A percentile compares a stretch with the other conserved stretches of the same genome.
Conservation (phyloP, 2,113 vertebrate species). For the Caretta caretta region DNA sequence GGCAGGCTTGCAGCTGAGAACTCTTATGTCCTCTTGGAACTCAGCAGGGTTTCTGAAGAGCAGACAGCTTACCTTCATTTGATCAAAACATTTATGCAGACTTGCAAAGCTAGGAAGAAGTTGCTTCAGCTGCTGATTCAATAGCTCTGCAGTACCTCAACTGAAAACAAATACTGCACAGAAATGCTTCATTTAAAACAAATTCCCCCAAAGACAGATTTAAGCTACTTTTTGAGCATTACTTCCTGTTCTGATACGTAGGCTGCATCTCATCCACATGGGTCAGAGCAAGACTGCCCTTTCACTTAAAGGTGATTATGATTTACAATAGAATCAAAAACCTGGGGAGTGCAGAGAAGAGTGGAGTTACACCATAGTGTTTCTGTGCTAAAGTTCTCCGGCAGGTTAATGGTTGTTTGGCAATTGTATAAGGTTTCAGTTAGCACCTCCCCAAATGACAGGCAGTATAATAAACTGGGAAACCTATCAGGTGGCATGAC, state of each 20-base stretch:
- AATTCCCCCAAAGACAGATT: background rate
- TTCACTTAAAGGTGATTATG: background rate
- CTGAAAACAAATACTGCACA: background rate
- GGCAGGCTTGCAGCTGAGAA: background rate
- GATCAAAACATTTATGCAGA: background rate
- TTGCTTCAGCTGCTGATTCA: background rate
- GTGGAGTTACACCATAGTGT: background rate
- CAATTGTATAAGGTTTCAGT: background rate
- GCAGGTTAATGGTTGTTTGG: background rate
- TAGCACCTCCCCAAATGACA: background rate
- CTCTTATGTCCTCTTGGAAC: background rate
- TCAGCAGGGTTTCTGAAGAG: background rate
- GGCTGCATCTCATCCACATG: background rate
- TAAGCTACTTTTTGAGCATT: background rate
- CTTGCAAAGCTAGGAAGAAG: background rate
- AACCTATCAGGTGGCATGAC: background rate
- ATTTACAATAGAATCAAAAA: background rate
- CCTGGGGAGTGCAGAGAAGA: background rate
- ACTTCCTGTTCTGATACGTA: background rate
- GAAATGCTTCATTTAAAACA: background rate
- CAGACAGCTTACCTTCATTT: background rate
- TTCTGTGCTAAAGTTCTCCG: background rate
- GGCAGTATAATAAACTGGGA: background rate
- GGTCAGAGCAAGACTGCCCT: background rate
- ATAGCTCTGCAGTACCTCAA: background rate